Conservation (phyloP, 1,140 invertebrate genomes). For the Drosophila suzukii region DNA sequence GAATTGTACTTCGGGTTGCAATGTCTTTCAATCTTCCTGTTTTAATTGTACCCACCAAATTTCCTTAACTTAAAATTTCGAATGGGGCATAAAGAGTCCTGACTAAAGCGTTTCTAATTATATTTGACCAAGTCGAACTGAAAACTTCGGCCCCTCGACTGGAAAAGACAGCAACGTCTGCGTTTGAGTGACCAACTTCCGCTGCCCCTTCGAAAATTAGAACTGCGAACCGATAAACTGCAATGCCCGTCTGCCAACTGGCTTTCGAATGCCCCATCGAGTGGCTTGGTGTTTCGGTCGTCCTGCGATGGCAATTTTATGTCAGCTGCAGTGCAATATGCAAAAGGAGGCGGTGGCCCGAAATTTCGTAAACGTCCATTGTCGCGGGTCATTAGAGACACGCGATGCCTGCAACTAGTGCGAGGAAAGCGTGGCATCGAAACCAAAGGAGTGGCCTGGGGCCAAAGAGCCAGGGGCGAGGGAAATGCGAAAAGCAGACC, state of each 20-base stretch:
- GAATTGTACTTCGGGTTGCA: background rate
- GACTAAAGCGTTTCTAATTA: background rate
- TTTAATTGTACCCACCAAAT: background rate
- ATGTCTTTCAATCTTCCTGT: too few species aligned
- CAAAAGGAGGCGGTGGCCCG: conserved; percentile 52
- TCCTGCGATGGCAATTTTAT: conserved; percentile 48
- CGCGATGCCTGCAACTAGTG: conserved; percentile 55
- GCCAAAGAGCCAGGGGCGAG: background rate
- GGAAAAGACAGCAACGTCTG: conserved; percentile 21
- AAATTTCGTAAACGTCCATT: conserved; percentile 49
- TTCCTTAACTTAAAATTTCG: background rate
- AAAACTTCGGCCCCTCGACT: background rate
- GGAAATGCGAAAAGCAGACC: conserved; percentile 34
- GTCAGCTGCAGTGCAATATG: conserved; percentile 60
- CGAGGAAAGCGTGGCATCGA: conserved; percentile 43
- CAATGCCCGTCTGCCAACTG: conserved; percentile 23
- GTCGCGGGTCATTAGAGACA: conserved; percentile 59
- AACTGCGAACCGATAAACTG: conserved; percentile 39
- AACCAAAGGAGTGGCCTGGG: conserved; percentile 13
- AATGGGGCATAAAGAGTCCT: background rate
- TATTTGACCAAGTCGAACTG: background rate
- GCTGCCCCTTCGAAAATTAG: conserved; percentile 8
- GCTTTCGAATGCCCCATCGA: conserved; percentile 13
- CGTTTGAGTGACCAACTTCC: conserved; percentile 31
- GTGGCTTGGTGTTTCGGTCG: conserved; percentile 22